phyloP scores from a whole-genome alignment of 2,797 vertebrate species.

The Furcifer pardalis region DNA sequence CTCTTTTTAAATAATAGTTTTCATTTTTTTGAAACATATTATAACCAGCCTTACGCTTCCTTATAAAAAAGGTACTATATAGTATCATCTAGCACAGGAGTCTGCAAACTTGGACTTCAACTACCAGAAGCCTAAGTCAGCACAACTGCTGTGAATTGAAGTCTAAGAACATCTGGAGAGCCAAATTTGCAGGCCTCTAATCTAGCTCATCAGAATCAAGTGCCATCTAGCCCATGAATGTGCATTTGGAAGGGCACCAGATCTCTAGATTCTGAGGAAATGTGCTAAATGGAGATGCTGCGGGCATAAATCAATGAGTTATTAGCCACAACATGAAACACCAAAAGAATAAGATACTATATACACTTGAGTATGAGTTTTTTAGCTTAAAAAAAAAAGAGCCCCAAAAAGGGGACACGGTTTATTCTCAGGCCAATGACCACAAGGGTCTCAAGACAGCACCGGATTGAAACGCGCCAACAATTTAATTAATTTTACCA shows the following conservation, averaged over 20 bases:
- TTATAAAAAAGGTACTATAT: not conserved
- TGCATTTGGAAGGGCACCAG: not conserved
- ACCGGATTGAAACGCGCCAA: too few species aligned
- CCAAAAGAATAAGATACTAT: not conserved
- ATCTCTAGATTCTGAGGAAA: not conserved
- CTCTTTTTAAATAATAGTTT: not conserved
- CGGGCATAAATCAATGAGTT: not conserved
- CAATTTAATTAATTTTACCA: too few species aligned
- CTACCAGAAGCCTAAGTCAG: too few species aligned
- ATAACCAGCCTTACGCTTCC: not conserved
- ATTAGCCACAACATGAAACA: not conserved
- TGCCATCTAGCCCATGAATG: not conserved
- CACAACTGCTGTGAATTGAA: too few species aligned
- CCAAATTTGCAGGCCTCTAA: too few species aligned
- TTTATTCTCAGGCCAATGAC: too few species aligned
- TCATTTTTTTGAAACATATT: not conserved
- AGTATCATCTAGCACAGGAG: too few species aligned
- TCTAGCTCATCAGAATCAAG: not conserved
- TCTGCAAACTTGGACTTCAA: too few species aligned
- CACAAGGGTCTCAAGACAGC: too few species aligned
- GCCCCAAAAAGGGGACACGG: too few species aligned
- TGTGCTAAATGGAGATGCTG: not conserved
- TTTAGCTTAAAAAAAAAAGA: too few species aligned
- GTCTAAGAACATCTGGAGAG: too few species aligned
- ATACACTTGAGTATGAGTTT: rapidly evolving